phyloP scores from a whole-genome alignment of 2,113 vertebrate genomes.

The Sarotherodon lohbergeri region DNA sequence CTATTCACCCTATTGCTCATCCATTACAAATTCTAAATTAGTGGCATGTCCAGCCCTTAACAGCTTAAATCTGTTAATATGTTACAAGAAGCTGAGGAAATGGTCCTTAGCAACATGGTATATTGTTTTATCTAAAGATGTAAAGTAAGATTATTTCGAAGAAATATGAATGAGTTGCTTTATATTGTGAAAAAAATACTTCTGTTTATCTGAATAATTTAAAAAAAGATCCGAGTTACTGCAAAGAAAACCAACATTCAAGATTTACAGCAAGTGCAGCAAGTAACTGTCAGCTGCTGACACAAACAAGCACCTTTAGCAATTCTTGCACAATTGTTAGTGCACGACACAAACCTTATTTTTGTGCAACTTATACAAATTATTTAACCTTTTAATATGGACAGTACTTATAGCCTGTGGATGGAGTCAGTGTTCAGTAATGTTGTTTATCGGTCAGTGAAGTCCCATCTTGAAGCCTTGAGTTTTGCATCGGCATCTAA shows the following conservation, averaged over 20 bases:
- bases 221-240: rapidly evolving
- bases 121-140: neutral
- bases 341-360: neutral
- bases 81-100: neutral
- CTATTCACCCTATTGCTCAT: neutral
- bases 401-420: neutral
- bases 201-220: neutral
- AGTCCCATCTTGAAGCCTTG: neutral
- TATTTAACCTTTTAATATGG: rapidly evolving
- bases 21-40: neutral
- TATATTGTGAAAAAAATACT: neutral
- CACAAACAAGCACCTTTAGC: neutral
- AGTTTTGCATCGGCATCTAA: neutral
- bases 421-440: neutral
- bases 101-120: neutral
- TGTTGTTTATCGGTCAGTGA: neutral
- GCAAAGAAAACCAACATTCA: neutral
- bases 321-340: neutral
- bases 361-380: neutral
- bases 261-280: neutral
- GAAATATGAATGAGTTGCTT: neutral
- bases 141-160: neutral
- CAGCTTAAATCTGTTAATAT: neutral
- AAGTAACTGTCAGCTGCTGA: neutral
- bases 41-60: neutral